Percentiles rank a stretch among this genome's conserved stretches.
Conservation (phyloP, 2,113 vertebrate genomes). For the Pleuronectes platessa region DNA sequence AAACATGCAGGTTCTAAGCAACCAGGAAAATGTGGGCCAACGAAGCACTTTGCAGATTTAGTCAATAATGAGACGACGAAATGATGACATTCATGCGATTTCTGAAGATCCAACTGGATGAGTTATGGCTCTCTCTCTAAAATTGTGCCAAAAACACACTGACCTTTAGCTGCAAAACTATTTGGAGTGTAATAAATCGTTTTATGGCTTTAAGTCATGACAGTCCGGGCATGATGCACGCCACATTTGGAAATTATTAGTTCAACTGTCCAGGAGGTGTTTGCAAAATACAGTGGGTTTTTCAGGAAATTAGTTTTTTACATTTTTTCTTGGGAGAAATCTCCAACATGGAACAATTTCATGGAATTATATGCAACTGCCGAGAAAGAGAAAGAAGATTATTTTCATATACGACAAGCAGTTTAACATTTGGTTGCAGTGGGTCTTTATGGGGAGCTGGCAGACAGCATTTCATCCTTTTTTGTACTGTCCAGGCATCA, state of each 20-base stretch:
- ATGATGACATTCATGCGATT: neutral
- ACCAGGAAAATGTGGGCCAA: slow-evolving; percentile 2
- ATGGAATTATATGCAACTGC: neutral
- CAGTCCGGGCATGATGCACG: slow-evolving; percentile 25
- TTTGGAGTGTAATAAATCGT: slow-evolving; percentile 41
- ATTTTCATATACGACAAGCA: neutral
- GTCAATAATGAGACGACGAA: slow-evolving; percentile 2
- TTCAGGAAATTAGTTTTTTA: neutral
- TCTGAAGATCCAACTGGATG: slow-evolving; percentile 28
- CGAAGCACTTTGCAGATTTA: slow-evolving; percentile 5
- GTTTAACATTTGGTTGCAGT: neutral
- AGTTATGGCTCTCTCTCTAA: slow-evolving; percentile 20
- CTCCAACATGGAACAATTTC: neutral
- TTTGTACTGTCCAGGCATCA: neutral
- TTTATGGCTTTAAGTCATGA: slow-evolving; percentile 16
- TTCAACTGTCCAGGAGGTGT: slow-evolving; percentile 31
- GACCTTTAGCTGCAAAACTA: slow-evolving; percentile 25
- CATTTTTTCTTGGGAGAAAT: neutral
- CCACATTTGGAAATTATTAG: slow-evolving; percentile 59
- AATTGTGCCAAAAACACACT: slow-evolving; percentile 33
- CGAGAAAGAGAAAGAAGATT: neutral
- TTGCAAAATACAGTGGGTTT: slow-evolving; percentile 26
- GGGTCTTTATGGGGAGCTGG: too few relatives aligned
- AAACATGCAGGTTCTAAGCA: neutral
- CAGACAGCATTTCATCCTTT: neutral